Percentiles rank a stretch among this genome's conserved stretches.
These are phyloP conservation scores for Catharus bicknelli DNA, from an alignment of 2,113 vertebrate genomes.

Conservation along the genomic window DNA sequence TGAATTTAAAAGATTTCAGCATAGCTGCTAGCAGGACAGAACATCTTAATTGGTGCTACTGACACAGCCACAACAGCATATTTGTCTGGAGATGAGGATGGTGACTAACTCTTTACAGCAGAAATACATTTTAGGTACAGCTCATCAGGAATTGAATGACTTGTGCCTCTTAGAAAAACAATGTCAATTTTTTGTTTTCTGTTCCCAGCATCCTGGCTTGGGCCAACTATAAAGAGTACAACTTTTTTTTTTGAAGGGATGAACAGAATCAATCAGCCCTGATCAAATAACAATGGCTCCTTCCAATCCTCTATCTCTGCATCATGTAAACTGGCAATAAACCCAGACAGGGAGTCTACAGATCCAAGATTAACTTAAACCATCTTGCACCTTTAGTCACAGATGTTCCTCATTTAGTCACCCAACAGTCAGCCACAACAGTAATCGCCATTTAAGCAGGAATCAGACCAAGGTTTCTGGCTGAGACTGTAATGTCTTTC, in stretches of 20 bases:
- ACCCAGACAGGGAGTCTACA: not conserved
- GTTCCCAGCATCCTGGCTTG: not conserved
- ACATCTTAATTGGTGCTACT: not conserved
- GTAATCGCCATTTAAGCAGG: not conserved
- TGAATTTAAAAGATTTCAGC: not conserved
- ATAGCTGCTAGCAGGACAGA: not conserved
- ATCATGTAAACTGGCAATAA: not conserved
- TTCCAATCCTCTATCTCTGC: not conserved
- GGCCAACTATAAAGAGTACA: not conserved
- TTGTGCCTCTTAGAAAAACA: not conserved
- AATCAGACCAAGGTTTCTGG: not conserved
- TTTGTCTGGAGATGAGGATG: not conserved
- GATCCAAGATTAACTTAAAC: conserved; percentile 36
- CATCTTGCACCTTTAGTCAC: not conserved
- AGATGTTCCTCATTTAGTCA: conserved; percentile 15
- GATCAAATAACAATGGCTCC: not conserved
- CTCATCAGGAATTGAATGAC: not conserved
- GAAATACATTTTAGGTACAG: not conserved
- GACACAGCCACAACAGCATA: not conserved
- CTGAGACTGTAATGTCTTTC: not conserved
- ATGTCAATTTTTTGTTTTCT: not conserved
- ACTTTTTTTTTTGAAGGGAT: not conserved
- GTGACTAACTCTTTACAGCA: not conserved
- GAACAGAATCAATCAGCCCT: not conserved
- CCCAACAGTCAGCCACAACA: not conserved